Percentiles rank a stretch among this genome's conserved stretches.
Conservation (phyloP, 2,888 invertebrate genomes). For the Rotaria macrura region DNA sequence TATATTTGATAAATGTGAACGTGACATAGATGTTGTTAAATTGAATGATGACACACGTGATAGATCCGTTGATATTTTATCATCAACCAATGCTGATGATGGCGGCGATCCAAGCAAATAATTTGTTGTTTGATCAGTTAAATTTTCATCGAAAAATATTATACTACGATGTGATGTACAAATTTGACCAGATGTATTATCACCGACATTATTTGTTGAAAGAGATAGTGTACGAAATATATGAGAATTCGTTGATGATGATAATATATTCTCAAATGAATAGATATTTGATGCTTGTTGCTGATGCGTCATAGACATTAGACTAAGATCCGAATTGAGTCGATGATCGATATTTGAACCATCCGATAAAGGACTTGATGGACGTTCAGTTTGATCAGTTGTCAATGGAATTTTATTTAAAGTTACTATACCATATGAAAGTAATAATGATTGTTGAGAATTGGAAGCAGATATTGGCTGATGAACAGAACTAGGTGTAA, state of each 20-base stretch:
- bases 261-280: neutral
- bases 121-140: neutral
- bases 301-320: neutral
- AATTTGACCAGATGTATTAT: neutral
- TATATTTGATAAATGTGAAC: neutral
- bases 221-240: neutral
- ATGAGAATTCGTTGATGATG: neutral
- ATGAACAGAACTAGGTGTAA: neutral
- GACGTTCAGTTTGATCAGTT: neutral
- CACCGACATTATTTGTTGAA: neutral
- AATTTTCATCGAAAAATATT: neutral
- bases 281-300: neutral
- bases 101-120: neutral
- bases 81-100: neutral
- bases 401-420: neutral
- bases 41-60: neutral
- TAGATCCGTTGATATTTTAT: neutral
- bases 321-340: neutral
- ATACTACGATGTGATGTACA: neutral
- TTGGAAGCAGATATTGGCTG: neutral
- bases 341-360: neutral
- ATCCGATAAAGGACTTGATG: neutral
- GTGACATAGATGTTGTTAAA: neutral
- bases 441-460: neutral
- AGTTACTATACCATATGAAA: neutral